Base-by-base conservation (phyloP, 2,888 invertebrate genomes). In the Pasiphila rectangulata region DNA sequence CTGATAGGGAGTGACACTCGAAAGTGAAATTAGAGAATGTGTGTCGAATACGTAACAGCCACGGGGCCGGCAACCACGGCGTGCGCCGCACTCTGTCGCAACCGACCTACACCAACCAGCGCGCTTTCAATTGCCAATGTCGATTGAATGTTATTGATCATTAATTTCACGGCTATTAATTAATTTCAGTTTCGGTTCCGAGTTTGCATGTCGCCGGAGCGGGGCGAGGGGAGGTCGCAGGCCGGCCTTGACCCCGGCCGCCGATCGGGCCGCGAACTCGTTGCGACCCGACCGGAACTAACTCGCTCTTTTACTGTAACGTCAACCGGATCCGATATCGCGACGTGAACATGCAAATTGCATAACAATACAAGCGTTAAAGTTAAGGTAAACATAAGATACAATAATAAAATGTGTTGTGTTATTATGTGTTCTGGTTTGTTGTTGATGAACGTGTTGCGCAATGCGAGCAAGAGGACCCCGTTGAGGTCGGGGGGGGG, bases 11-110 rank as follows among this genome's bases (percentile, higher is more conserved):
- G 51, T 46, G 59, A 57, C 56, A 56, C 42, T 56, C 40, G 61
- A 59, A 63, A 63, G 66, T 61, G 57, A 62, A 63, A 61, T 59
- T 56, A 58, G 57, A 56, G 54, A 56, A 55, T 54, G 57, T 57
- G 48, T 55, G 60, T 49, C 54, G 54, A 50, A 53, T 46, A 54
- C 59, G 55, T 59, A 59, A 55, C 54, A n/a, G n/a, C n/a, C n/a
- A n/a, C n/a, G n/a, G n/a, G n/a, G n/a, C n/a, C n/a, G n/a, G 44
- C 16, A 19, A 23, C 25, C 16, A 20, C 23, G 9, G 16, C 25
- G 16, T 12, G 37, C 27, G 16, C 4, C 29, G 16, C 15, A 0
- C 13, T 15, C 29, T 27, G 38, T 29, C 38, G 27, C 38, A 27
- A 21, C 20, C 30, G 5, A 12, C 27, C n/a, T n/a, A n/a, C n/a